Conservation (phyloP, 2,113 vertebrate genomes). For the Leptobrachium ailaonicum region DNA sequence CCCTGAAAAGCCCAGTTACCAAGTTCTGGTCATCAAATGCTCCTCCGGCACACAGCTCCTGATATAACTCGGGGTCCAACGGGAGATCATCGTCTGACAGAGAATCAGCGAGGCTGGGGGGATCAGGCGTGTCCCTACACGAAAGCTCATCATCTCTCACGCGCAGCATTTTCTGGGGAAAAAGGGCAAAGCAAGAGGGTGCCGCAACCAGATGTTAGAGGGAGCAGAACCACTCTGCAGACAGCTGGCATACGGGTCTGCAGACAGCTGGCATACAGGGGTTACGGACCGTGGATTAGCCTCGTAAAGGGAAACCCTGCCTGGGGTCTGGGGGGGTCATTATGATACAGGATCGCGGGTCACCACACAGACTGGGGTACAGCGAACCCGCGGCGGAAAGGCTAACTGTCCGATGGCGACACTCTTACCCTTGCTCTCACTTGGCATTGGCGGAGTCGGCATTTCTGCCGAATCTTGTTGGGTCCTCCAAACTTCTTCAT, state of each 20-base stretch:
- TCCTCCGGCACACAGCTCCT: constrained; percentile 77
- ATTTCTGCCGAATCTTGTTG: constrained; percentile 96
- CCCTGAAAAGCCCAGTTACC: constrained; percentile 58
- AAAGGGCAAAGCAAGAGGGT: not conserved
- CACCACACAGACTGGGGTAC: too few relatives aligned
- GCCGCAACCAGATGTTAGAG: not conserved
- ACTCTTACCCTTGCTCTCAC: constrained; percentile 84
- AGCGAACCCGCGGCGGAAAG: too few relatives aligned
- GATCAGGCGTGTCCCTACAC: constrained; percentile 78
- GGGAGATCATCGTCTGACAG: constrained; percentile 84
- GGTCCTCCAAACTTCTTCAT: constrained; percentile 98
- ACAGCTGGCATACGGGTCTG: not conserved
- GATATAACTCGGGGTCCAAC: constrained; percentile 79
- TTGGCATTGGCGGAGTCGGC: constrained; percentile 88
- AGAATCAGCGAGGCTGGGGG: constrained; percentile 70
- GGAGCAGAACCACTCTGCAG: not conserved
- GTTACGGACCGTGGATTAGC: not conserved
- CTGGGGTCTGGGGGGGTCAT: not conserved
- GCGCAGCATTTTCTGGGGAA: constrained; percentile 82
- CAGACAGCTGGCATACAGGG: not conserved
- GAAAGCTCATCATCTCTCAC: constrained; percentile 80
- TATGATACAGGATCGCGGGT: not conserved
- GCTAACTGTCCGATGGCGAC: not conserved
- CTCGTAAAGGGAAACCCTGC: not conserved
- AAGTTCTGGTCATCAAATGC: constrained; percentile 74